Conservation (phyloP, 2,113 vertebrate genomes). For the Heptranchias perlo region DNA sequence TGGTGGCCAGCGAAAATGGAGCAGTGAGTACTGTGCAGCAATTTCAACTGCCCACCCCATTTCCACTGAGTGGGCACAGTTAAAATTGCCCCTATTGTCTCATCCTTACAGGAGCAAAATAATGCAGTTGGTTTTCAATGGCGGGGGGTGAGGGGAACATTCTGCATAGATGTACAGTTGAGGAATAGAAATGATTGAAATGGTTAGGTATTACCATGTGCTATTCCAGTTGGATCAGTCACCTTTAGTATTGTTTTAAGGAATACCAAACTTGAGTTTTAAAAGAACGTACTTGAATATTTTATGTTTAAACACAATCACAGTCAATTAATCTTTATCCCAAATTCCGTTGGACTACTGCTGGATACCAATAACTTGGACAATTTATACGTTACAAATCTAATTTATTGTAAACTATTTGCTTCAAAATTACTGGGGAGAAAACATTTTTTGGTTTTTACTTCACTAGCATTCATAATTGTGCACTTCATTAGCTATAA, state of each 20-base stretch:
- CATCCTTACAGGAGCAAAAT: not conserved
- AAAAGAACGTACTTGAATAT: not conserved
- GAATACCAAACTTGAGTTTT: not conserved
- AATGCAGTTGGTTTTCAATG: not conserved
- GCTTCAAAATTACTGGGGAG: not conserved
- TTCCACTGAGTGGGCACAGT: not conserved
- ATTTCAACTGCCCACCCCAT: not conserved
- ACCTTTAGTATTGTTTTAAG: not conserved
- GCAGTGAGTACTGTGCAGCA: not conserved
- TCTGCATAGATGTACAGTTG: not conserved
- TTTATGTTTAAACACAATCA: not conserved
- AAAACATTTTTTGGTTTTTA: not conserved
- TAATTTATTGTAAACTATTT: not conserved
- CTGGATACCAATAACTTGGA: not conserved
- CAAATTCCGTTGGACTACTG: not conserved
- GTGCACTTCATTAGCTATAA: not conserved
- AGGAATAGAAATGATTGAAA: not conserved
- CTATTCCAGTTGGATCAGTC: not conserved
- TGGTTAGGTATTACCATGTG: not conserved
- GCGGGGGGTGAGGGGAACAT: not conserved
- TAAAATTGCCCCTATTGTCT: not conserved
- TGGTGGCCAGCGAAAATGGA: not conserved
- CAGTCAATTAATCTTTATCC: not conserved
- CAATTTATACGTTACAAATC: not conserved
- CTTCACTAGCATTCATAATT: not conserved